Percentiles rank a stretch among this genome's conserved stretches.
These are phyloP conservation scores for Carpatolechia fugitivella DNA, from an alignment of 2,888 invertebrate species.

Conservation along the genomic window DNA sequence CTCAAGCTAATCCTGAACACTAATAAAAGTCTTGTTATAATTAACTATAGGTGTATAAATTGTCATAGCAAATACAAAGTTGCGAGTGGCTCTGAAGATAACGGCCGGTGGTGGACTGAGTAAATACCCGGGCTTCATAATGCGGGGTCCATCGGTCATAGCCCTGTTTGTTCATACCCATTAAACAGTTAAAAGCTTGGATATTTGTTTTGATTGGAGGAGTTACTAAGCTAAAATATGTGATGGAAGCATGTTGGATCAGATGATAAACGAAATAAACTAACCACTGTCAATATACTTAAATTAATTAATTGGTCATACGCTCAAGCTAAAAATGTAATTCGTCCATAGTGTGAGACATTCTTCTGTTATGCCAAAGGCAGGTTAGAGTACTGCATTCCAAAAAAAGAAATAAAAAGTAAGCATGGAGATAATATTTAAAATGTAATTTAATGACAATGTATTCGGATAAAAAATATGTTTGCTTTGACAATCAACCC, in stretches of 20 bases:
- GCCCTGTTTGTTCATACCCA: slow-evolving; percentile 56
- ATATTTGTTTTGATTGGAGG: slow-evolving; percentile 3
- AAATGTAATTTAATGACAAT: too few species aligned
- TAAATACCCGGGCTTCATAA: slow-evolving; percentile 74
- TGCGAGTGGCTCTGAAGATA: slow-evolving; percentile 70
- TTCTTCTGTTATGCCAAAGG: too few species aligned
- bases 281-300: too few species aligned
- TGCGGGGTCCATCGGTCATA: slow-evolving; percentile 73
- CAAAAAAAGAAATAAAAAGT: too few species aligned
- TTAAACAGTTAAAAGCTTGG: neutral
- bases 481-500: neutral
- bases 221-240: neutral
- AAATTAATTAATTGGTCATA: too few species aligned
- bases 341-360: too few species aligned
- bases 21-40: neutral
- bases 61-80: slow-evolving; percentile 44
- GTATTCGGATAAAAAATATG: neutral
- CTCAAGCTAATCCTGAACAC: too few species aligned
- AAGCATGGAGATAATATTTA: too few species aligned
- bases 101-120: slow-evolving; percentile 61
- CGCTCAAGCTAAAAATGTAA: too few species aligned
- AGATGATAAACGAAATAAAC: too few species aligned
- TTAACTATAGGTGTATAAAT: neutral
- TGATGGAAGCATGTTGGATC: too few species aligned
- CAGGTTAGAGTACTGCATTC: too few species aligned